Evolutionary conservation across 2,113 vertebrate species (phyloP), one percentile per base, ranked within the genome.

Genomic region (Catharus minimus): DNA sequence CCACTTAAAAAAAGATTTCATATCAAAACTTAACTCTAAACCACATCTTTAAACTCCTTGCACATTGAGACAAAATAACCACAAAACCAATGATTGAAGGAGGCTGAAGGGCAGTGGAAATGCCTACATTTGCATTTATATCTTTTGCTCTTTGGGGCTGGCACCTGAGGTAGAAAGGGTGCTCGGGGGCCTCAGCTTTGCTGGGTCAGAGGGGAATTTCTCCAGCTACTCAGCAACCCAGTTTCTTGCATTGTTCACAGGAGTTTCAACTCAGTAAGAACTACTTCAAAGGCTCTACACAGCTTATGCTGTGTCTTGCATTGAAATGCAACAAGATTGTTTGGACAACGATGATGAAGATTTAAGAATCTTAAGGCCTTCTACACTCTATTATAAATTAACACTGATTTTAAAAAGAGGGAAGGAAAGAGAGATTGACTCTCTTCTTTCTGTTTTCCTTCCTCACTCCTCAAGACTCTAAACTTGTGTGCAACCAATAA

Each of bases 361-460:
- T 80, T 95, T 93, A 92, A 82, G 55, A 79, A 93, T 76, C 39
- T 15, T 38, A 85, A 64, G 14, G 47, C 26, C 41, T 93, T 85
- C 50, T 50, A 77, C 44, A 58, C 19, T 93, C 82, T 60, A 39
- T 66, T 92, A 77, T 81, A 83, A 89, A 87, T 69, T 84, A 86
- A 78, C 14, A 66, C 27, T 32, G 46, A 67, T 88, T 91, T 82
- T 75, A 71, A 58, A 78, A 89, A 69, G 57, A 86, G 27, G 18
- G 13, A 81, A 41, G 20, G 24, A 90, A 90, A 64, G 28, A 76
- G 23, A 66, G 22, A 57, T 11, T 49, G 65, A 69, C 26, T 85
- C 27, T 44, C 18, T 39, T 66, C 26, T 80, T 85, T 53, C 21
- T 82, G 39, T 78, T 83, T 86, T 78, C 79, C 69, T 73, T 68